A percentile compares a stretch with the other conserved stretches of the same genome.
Evolutionary conservation across 2,888 invertebrate genomes (phyloP).

Genomic region (Xylophagus ater): DNA sequence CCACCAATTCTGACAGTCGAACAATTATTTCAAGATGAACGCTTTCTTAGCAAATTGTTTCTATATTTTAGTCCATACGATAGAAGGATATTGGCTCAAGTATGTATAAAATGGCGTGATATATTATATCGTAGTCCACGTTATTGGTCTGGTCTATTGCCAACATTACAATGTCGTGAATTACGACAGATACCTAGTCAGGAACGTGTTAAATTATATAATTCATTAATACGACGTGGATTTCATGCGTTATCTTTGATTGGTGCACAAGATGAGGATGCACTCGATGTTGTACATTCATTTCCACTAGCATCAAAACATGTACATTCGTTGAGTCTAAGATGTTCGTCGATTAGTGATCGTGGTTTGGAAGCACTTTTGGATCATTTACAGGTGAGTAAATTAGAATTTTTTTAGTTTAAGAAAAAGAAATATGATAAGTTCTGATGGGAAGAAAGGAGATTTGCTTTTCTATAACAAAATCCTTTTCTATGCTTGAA

Average conservation of each 20-base stretch:
- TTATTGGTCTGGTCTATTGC: conserved; percentile 78
- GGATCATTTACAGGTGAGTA: conserved; percentile 72
- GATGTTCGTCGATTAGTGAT: conserved; percentile 85
- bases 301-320: conserved; percentile 74
- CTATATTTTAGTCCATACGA: conserved; percentile 70
- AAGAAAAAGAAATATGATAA: no score
- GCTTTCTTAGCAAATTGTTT: conserved; percentile 76
- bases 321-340: conserved; percentile 71
- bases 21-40: conserved; percentile 71
- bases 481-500: no score
- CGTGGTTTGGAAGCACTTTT: conserved; percentile 77
- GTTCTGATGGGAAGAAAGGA: no score
- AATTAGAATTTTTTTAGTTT: background rate
- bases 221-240: conserved; percentile 70
- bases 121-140: conserved; percentile 76
- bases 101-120: conserved; percentile 81
- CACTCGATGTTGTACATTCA: conserved; percentile 74
- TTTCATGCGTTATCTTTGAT: conserved; percentile 75
- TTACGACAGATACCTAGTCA: conserved; percentile 50
- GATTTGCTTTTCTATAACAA: no score
- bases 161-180: conserved; percentile 78
- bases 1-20: conserved; percentile 55
- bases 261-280: conserved; percentile 82
- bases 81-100: conserved; percentile 66
- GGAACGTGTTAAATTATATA: conserved; percentile 56